Base-by-base conservation (phyloP, 2,113 vertebrate species). In the Mobula hypostoma region DNA sequence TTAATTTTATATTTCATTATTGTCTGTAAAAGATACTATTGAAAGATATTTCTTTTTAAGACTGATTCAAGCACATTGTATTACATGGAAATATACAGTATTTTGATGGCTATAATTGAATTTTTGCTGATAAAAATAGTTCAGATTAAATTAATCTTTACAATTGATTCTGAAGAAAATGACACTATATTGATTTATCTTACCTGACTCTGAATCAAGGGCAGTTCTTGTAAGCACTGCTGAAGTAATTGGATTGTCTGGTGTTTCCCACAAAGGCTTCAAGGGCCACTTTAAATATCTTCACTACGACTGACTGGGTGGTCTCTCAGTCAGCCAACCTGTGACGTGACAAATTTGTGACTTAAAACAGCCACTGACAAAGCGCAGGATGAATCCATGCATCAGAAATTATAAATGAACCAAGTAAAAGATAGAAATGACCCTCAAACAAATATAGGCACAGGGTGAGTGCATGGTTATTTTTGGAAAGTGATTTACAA, bases 301-400 rank as follows among this genome's bases (percentile, higher is more conserved):
- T 74, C 21, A 3, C 66, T 40, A 7, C 2, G 36, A 74, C 72
- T 72, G 91, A 29, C 40, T 48, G 83, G 83, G 83, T 61, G 83
- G 83, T 56, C 70, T 76, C 3, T 32, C 5, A 58, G 85, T 32
- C 61, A 15, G 14, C 61, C 70, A 93, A 29, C 36, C 1, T 56
- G 70, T 93, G 91, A 93, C 70, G 70, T 12, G 66, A 93, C 66
- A 24, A 93, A 17, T 9, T 48, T 74, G 56, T 8, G 6, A 48
- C 91, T 93, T 93, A 93, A 93, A 93, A 93, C 74, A 93, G 40
- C 36, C 12, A 8, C 36, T 93, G 91, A 76, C 68, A 93, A 93
- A 93, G 24, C 70, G 21, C 70, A 76, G 91, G 21, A 56, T 93
- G 91, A 74, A 74, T 74, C 66, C 72, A 9, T 93, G 66, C 7